These are phyloP conservation scores for Fissipunctia ypsillon DNA, from an alignment of 2,888 invertebrate genomes.

Conservation along the genomic window DNA sequence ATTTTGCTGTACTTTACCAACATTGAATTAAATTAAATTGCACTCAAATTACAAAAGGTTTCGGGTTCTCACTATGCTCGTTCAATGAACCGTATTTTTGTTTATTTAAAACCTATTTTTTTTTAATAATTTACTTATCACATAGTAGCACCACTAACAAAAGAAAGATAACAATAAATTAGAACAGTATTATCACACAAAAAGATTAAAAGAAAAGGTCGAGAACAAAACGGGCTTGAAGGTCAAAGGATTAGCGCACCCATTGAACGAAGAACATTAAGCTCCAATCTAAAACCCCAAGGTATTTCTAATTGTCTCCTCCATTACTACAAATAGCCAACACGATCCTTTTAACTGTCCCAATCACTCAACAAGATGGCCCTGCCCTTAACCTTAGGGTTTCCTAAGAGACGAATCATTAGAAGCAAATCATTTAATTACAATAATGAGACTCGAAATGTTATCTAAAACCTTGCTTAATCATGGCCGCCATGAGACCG, in stretches of 20 bases:
- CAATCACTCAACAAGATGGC: constrained; percentile 56
- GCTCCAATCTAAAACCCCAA: constrained; percentile 23
- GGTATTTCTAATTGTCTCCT: constrained; percentile 52
- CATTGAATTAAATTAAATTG: constrained; percentile 10
- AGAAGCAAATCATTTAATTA: constrained; percentile 58
- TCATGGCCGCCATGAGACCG: constrained; percentile 44
- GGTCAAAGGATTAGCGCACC: constrained; percentile 48
- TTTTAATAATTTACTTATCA: too few relatives aligned
- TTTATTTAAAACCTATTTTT: constrained; percentile 18
- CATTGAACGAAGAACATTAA: constrained; percentile 25
- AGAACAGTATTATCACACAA: constrained; percentile 14
- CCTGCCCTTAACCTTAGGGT: constrained; percentile 57
- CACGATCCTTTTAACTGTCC: constrained; percentile 37
- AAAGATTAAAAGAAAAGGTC: constrained; percentile 24
- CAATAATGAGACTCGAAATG: constrained; percentile 48
- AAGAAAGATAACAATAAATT: constrained; percentile 20
- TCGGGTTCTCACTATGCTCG: background rate
- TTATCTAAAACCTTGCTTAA: constrained; percentile 48
- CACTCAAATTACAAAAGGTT: background rate
- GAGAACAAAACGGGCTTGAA: constrained; percentile 21
- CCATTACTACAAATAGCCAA: constrained; percentile 39
- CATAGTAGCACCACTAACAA: background rate
- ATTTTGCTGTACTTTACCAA: background rate
- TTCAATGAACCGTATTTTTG: constrained; percentile 11
- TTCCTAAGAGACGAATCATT: constrained; percentile 50